These are phyloP conservation scores for Operophtera brumata DNA, from an alignment of 2,888 invertebrate genomes.

Conservation along the genomic window DNA sequence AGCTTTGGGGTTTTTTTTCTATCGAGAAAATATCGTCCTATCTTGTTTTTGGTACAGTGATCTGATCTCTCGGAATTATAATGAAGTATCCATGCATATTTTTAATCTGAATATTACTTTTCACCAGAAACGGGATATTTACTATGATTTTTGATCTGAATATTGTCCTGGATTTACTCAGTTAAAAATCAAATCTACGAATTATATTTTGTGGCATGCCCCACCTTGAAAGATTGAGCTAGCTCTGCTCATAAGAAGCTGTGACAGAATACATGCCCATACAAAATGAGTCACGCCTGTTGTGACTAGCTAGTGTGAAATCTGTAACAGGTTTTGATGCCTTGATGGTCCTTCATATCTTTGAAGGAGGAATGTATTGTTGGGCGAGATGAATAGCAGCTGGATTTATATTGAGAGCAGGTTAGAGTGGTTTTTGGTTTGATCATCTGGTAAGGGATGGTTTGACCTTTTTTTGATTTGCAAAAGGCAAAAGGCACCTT, in stretches of 20 bases:
- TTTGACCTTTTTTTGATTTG: background rate
- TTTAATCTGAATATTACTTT: too few species aligned
- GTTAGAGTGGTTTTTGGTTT: background rate
- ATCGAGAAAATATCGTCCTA: too few species aligned
- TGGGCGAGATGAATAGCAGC: background rate
- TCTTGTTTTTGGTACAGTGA: too few species aligned
- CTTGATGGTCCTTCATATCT: conserved; percentile 12
- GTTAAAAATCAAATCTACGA: too few species aligned
- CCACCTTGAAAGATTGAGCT: background rate
- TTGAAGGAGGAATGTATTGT: conserved; percentile 8
- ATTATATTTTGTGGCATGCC: too few species aligned
- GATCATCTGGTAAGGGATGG: background rate
- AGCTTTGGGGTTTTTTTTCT: too few species aligned
- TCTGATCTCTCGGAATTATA: too few species aligned
- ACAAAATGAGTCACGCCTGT: conserved; percentile 28
- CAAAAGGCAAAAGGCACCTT: background rate
- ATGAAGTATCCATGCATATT: too few species aligned
- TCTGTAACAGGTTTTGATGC: conserved; percentile 31
- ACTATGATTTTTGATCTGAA: too few species aligned
- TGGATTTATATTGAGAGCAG: background rate
- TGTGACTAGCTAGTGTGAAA: conserved; percentile 28
- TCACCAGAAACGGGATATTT: too few species aligned
- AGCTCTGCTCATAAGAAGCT: conserved; percentile 8
- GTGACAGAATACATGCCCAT: conserved; percentile 12
- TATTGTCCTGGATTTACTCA: too few species aligned